A percentile compares a stretch with the other conserved stretches of the same genome.
These are phyloP conservation scores for Drosophila arawakana DNA, from an alignment of 1,140 invertebrate genomes.

Conservation along the genomic window DNA sequence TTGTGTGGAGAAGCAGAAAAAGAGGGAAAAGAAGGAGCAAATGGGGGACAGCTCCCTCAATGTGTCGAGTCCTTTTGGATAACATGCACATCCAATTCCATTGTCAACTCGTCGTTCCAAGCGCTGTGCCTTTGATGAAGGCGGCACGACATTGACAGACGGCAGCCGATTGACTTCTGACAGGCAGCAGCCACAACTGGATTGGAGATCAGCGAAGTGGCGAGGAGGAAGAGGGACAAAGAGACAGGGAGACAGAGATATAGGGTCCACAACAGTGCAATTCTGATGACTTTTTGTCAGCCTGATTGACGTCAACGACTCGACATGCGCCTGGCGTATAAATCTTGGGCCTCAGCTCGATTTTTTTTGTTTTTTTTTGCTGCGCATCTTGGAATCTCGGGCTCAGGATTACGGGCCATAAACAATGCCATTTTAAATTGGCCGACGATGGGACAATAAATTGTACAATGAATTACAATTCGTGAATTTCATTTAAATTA, in stretches of 20 bases:
- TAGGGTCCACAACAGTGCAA: constrained; percentile 45
- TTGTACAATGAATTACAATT: constrained; percentile 76
- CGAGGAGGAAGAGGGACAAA: neutral
- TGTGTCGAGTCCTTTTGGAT: constrained; percentile 34
- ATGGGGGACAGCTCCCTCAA: constrained; percentile 17
- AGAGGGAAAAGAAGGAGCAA: neutral
- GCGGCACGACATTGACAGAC: constrained; percentile 80
- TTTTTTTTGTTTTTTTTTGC: constrained; percentile 65
- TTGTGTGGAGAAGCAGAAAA: constrained; percentile 18
- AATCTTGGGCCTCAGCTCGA: constrained; percentile 70
- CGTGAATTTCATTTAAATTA: constrained; percentile 54
- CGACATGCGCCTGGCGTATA: constrained; percentile 70
- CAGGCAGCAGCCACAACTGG: constrained; percentile 44
- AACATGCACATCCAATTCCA: constrained; percentile 49
- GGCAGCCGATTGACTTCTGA: constrained; percentile 75
- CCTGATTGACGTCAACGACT: constrained; percentile 80
- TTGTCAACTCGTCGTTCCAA: constrained; percentile 54
- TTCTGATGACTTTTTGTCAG: constrained; percentile 82
- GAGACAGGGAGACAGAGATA: neutral
- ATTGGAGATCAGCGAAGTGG: constrained; percentile 4
- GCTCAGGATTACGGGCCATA: constrained; percentile 68
- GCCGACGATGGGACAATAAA: constrained; percentile 76
- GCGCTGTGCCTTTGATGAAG: constrained; percentile 74
- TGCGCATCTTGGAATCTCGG: constrained; percentile 16
- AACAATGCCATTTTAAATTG: constrained; percentile 82